phyloP scores from a whole-genome alignment of 2,113 vertebrate genomes.

The Alexandromys fortis region DNA sequence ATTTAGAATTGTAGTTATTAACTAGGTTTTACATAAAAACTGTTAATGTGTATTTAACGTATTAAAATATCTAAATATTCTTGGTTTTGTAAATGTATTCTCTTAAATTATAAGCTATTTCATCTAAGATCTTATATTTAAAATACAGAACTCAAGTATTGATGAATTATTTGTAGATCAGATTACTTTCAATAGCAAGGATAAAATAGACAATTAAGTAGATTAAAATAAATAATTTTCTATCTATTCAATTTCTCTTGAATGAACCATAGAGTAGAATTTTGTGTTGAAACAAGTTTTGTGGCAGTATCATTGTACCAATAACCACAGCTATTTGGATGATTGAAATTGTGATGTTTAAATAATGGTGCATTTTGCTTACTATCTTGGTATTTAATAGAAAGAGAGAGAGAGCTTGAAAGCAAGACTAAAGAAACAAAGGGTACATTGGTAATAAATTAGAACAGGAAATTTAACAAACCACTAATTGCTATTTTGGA shows the following conservation, averaged over 20 bases:
- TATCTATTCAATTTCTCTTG: not conserved
- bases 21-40: no score
- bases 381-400: not conserved
- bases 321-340: not conserved
- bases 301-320: not conserved
- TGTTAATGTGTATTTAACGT: no score
- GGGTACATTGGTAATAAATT: not conserved
- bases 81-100: not conserved
- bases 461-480: not conserved
- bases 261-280: not conserved
- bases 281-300: conserved; percentile 5
- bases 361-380: not conserved
- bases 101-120: not conserved
- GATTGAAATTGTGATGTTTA: not conserved
- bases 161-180: not conserved
- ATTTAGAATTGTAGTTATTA: no score
- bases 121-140: not conserved
- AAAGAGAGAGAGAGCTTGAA: not conserved
- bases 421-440: not conserved
- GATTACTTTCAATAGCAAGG: not conserved
- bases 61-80: no score
- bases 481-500: not conserved
- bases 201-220: not conserved
- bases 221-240: not conserved
- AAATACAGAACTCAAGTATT: not conserved